These are phyloP conservation scores for Rhynchotus rufescens DNA, from an alignment of 2,797 vertebrate genomes.

Conservation along the genomic window DNA sequence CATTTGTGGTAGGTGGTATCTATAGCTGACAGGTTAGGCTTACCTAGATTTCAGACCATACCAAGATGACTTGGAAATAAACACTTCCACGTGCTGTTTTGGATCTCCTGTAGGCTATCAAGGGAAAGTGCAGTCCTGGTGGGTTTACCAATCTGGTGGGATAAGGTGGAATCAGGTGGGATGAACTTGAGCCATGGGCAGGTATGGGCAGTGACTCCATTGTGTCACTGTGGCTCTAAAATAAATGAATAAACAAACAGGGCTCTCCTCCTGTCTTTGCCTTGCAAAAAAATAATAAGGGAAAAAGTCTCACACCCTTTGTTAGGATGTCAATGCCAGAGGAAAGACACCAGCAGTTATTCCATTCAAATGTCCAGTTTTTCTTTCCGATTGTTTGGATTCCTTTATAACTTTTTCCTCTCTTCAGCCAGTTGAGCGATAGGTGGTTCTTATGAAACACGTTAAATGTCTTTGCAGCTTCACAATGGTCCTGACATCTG, in stretches of 20 bases:
- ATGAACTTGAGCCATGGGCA: neutral
- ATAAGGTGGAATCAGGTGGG: too few relatives aligned
- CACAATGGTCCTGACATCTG: constrained; percentile 35
- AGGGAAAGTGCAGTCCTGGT: neutral
- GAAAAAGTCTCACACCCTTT: neutral
- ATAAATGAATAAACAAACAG: neutral
- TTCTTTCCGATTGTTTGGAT: constrained; percentile 25
- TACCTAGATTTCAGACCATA: neutral
- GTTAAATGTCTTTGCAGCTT: neutral
- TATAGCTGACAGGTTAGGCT: neutral
- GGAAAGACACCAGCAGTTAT: neutral
- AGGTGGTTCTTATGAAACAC: constrained; percentile 11
- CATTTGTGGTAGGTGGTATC: neutral
- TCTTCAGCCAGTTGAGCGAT: neutral
- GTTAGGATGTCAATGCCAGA: neutral
- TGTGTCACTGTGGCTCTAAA: neutral
- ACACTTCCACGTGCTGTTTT: neutral
- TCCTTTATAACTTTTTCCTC: neutral
- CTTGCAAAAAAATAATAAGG: neutral
- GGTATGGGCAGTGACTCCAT: neutral
- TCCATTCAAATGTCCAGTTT: constrained; percentile 32
- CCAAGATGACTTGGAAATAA: neutral
- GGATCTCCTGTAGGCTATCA: neutral
- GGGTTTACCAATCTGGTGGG: neutral
- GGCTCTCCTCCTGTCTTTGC: neutral